Evolutionary conservation across 2,888 invertebrate genomes (phyloP), one percentile per base, ranked within the genome.

Genomic region (Unio delphinus): DNA sequence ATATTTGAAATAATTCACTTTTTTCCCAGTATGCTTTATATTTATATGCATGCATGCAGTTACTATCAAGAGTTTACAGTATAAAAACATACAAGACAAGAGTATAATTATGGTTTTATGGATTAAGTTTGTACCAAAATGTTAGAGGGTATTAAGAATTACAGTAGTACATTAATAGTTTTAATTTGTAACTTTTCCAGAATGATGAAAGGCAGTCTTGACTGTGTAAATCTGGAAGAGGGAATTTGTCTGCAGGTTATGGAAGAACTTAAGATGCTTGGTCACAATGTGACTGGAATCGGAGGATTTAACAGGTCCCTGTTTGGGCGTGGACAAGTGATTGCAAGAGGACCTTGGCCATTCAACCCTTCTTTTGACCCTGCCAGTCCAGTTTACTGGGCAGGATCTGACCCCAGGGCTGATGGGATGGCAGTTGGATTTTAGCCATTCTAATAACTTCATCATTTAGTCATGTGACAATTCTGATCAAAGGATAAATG

Each of bases 281-380:
- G 88, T 55, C 87, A 88, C 72, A 71, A 72, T 5, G 70, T 85
- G 1, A 68, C 73, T 0, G 74, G 76, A 26, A 70, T 86, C 0
- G 68, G 66, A 8, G 85, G 84, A 7, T 73, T 73, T 61, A 69
- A 78, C 3, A 73, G 87, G 26, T 63, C 73, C n/a, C 17, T 80
- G 20, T 88, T 89, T 78, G 89, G 89, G 1, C 75, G 85, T 64
- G 89, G 88, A n/a, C 89, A 89, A 68, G 78, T 88, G 8, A 89
- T 89, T 65, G 81, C 86, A 7, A 73, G 78, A 55, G 87, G 88
- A 3, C 69, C 74, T 3, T 83, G 82, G 81, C 82, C 84, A 60
- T 74, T 75, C 59, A 75, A 69, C 26, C 69, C 72, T 57, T 64
- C 69, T 3, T 58, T 61, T 45, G 62, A 66, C n/a, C 26, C 56